Evolutionary conservation across 1,140 invertebrate genomes (phyloP).

Genomic region (Neuroterus valhalla): DNA sequence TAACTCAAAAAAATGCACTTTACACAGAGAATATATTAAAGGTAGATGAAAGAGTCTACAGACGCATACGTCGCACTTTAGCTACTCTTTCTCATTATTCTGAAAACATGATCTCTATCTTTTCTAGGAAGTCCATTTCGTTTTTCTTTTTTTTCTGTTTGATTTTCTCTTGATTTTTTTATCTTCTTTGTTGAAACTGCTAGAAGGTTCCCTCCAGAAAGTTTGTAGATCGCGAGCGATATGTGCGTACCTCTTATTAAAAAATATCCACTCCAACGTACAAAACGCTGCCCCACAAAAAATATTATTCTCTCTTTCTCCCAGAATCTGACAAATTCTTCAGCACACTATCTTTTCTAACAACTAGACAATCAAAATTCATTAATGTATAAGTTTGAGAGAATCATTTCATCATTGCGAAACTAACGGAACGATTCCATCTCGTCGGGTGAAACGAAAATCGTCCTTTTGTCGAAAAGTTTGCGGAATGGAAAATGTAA

Average conservation of each 20-base stretch:
- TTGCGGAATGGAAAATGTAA: conserved; percentile 39
- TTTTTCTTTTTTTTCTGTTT: conserved; percentile 41
- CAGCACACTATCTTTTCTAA: conserved; percentile 42
- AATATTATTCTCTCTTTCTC: conserved; percentile 67
- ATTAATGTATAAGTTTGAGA: background rate
- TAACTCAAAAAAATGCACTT: conserved; percentile 50
- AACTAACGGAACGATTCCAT: background rate
- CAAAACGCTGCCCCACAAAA: conserved; percentile 68
- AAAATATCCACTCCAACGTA: conserved; percentile 63
- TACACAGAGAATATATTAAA: conserved; percentile 35
- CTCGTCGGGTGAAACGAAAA: background rate
- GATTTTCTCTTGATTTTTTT: conserved; percentile 47
- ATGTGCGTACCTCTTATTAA: conserved; percentile 49
- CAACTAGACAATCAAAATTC: background rate
- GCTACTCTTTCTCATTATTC: background rate
- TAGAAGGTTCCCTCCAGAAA: conserved; percentile 54
- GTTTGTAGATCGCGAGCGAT: conserved; percentile 30
- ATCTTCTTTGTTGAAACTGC: conserved; percentile 58
- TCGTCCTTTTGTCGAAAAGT: conserved; percentile 21
- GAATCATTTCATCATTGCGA: too few species aligned
- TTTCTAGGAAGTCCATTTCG: conserved; percentile 56
- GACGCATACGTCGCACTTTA: conserved; percentile 3
- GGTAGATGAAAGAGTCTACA: conserved; percentile 34
- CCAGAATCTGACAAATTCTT: conserved; percentile 60
- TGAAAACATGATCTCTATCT: conserved; percentile 39